A percentile compares a stretch with the other conserved stretches of the same genome.
Conservation (phyloP, 2,113 vertebrate species). For the Falco punctatus region DNA sequence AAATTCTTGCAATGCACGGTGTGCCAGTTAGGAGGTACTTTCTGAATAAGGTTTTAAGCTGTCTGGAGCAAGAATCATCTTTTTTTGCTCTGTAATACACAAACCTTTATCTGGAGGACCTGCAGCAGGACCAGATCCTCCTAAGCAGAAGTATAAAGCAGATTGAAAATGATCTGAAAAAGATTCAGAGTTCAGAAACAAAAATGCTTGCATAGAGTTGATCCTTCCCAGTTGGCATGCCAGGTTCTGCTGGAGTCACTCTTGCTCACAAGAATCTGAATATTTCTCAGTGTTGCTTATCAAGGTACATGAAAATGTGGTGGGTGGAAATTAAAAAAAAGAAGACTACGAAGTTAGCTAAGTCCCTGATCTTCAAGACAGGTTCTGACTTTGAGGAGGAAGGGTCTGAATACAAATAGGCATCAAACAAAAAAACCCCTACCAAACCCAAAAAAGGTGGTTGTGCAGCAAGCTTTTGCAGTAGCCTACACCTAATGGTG, state of each 20-base stretch:
- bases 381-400: background rate
- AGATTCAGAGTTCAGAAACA: background rate
- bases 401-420: background rate
- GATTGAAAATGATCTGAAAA: background rate
- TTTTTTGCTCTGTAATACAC: background rate
- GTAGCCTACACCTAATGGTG: background rate
- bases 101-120: background rate
- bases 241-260: background rate
- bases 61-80: background rate
- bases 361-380: background rate
- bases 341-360: background rate
- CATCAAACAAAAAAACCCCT: background rate
- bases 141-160: background rate
- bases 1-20: background rate
- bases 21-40: background rate
- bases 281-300: background rate
- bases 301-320: background rate
- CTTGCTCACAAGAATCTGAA: rapidly evolving
- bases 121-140: background rate
- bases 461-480: background rate
- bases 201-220: background rate
- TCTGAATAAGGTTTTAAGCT: background rate
- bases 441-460: background rate
- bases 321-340: background rate
- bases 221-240: background rate